Evolutionary conservation across 2,888 invertebrate species (phyloP), one percentile per base, ranked within the genome.

Genomic region (Tortricodes alternella): DNA sequence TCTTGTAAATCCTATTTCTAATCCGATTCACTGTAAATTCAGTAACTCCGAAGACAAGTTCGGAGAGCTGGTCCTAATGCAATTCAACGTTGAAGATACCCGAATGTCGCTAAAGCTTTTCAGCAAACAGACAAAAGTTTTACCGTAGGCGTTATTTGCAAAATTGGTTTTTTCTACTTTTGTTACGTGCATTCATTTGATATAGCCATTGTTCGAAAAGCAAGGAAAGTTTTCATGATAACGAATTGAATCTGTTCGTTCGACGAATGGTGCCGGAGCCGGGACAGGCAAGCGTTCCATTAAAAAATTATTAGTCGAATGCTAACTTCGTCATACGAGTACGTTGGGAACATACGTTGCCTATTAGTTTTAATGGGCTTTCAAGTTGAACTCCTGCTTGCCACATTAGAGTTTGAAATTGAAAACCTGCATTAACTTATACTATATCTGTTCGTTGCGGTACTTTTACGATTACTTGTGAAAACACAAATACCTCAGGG

Each of bases 291-390:
- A n/a, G 13, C 8, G 21, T 11, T n/a, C 27, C n/a, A 43, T 43
- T 24, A 27, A 43, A 43, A 9, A 27, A 3, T 11, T 15, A 11
- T n/a, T 15, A 24, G 16, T 16, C 24, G 15, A 43, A 43, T 8
- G 16, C 18, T 41, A 7, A n/a, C 27, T 29, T 11, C 24, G 18
- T 11, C 41, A n/a, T n/a, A n/a, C 23, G 4, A 2, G 7, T n/a
- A 8, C 0, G 3, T n/a, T n/a, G 27, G n/a, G 19, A 38, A 38
- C 13, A 19, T 21, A 11, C 15, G 38, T 50, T 11, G 18, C 37
- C 48, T 37, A 16, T 27, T 27, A 38, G 27, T 27, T 48, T 37
- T 48, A 48, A 48, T 48, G 21, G 46, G 32, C 46, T 46, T 46
- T 46, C 32, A 34, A 13, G 16, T 34, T 3, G 11, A 5, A 34